These are phyloP conservation scores for Atrina japonica DNA, from an alignment of 2,888 invertebrate species.

Conservation along the genomic window DNA sequence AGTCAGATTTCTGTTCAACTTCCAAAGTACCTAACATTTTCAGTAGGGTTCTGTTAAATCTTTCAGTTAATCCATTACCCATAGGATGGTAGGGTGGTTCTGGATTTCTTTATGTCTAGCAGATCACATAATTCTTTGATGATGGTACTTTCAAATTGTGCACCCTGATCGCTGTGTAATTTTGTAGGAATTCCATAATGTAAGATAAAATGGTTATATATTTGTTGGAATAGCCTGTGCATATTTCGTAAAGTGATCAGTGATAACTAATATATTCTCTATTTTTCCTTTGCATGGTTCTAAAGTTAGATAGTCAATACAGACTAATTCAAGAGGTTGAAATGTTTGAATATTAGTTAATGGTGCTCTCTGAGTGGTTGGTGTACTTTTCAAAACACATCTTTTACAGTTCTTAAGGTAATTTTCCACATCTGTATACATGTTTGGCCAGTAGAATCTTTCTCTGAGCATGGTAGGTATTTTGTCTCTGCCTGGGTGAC, in stretches of 20 bases:
- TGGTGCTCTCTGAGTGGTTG: conserved; percentile 20
- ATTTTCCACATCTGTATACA: no score
- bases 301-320: conserved; percentile 26
- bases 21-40: conserved; percentile 40
- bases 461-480: conserved; percentile 20
- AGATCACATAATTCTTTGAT: conserved; percentile 37
- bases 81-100: conserved; percentile 45
- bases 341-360: conserved; percentile 19
- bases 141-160: no score
- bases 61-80: conserved; percentile 38
- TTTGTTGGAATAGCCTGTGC: no score
- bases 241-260: no score
- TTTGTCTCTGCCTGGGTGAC: conserved; percentile 33
- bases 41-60: conserved; percentile 41
- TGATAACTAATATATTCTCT: no score
- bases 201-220: conserved; percentile 33
- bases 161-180: no score
- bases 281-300: conserved; percentile 32
- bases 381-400: conserved; percentile 18
- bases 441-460: conserved; percentile 37
- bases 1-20: conserved; percentile 27
- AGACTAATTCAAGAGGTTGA: conserved; percentile 28
- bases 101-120: conserved; percentile 26
- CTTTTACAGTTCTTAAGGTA: no score
- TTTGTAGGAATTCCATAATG: conserved; percentile 32